Evolutionary conservation across 1,140 invertebrate genomes (phyloP).

Genomic region (Cecropterus lyciades): DNA sequence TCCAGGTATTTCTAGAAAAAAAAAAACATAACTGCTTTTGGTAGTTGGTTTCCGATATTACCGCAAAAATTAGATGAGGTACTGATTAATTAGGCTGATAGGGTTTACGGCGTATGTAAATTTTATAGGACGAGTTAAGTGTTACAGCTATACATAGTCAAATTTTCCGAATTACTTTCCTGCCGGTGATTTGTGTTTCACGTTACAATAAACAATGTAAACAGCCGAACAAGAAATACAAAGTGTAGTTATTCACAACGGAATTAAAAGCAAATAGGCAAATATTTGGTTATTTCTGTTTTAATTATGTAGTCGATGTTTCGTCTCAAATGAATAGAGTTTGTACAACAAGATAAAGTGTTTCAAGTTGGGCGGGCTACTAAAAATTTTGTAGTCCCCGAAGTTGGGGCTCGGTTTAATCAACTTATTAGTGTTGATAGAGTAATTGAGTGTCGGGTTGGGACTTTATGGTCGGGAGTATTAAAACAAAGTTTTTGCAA

Average conservation of each 20-base stretch:
- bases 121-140: too few species aligned
- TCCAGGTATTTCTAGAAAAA: too few species aligned
- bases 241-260: not conserved
- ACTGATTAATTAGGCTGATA: too few species aligned
- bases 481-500: slow-evolving; percentile 36
- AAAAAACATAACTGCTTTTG: too few species aligned
- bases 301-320: slow-evolving; percentile 5
- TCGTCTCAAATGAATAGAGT: slow-evolving; percentile 21
- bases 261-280: not conserved
- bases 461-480: slow-evolving; percentile 23
- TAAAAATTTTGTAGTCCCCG: slow-evolving; percentile 25
- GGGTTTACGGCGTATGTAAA: too few species aligned
- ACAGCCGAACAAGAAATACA: not conserved
- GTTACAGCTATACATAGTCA: too few species aligned
- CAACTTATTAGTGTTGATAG: slow-evolving; percentile 32
- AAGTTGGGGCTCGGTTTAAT: slow-evolving; percentile 21
- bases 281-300: slow-evolving; percentile 4
- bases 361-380: slow-evolving; percentile 19
- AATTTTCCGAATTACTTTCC: too few species aligned
- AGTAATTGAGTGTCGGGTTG: slow-evolving; percentile 28
- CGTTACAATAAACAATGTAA: not conserved
- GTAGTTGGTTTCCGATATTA: too few species aligned
- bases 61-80: too few species aligned
- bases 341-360: slow-evolving; percentile 5
- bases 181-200: not conserved